Base-by-base conservation (phyloP, 2,113 vertebrate genomes). In the Rhinoderma darwinii region DNA sequence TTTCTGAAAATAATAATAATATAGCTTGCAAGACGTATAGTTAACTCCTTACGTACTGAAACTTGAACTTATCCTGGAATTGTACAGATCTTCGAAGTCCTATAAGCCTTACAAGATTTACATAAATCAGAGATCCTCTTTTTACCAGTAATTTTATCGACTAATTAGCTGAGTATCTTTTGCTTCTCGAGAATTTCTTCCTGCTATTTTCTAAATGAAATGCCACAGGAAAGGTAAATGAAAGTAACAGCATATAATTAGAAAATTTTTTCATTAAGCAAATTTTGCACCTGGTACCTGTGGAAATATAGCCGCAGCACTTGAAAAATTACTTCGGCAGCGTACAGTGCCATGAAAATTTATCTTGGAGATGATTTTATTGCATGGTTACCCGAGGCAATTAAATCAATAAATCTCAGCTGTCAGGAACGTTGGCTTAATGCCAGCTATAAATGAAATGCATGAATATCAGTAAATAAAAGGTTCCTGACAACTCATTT, bases 371-470 rank as follows among this genome's bases (percentile, higher is more conserved):
- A 95, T 96, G 94, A 96, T 96, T 96, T 96, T 96, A 96, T 97
- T 96, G 96, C 96, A 96, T 96, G 95, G 95, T 96, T 96, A 97
- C 96, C 95, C 95, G 93, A 95, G 95, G 95, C 96, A 96, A 96
- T 97, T 96, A 97, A 96, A 96, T 96, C 95, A 96, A 97, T 96
- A 97, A 96, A 96, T 97, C 95, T 96, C 94, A 94, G 93, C 94
- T 96, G 96, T 96, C 96, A 96, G 94, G 88, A 90, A 92, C 89
- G 91, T 91, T 96, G 95, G 95, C 93, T 88, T 0, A 0, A 25
- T 91, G 95, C 96, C 95, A 96, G 90, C 90, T 93, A 94, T 93
- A 95, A 96, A 96, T 96, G 94, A 96, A 96, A 96, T 94, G 94
- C 91, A 1, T 3, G 47, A 93, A 95, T 96, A 96, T 94, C 94